These are phyloP conservation scores for Hycleus cichorii DNA, from an alignment of 1,140 invertebrate species.

Conservation along the genomic window DNA sequence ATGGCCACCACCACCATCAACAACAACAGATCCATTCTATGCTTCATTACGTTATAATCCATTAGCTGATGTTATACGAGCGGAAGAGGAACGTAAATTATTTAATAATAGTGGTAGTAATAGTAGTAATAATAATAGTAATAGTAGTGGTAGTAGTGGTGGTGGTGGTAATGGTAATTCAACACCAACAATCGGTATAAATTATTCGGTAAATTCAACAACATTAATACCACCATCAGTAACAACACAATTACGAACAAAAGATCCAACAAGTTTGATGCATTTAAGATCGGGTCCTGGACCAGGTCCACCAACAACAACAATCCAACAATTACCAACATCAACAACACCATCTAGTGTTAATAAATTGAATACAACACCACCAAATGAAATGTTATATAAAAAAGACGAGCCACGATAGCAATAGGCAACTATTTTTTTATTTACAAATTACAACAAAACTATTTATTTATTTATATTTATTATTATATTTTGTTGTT, in stretches of 20 bases:
- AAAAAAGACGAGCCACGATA: constrained; percentile 41
- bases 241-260: constrained; percentile 47
- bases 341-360: constrained; percentile 33
- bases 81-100: constrained; percentile 64
- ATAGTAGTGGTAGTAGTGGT: no score
- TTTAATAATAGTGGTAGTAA: constrained; percentile 55
- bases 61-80: constrained; percentile 62
- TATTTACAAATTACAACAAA: no score
- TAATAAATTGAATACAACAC: constrained; percentile 34
- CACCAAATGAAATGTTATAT: constrained; percentile 36
- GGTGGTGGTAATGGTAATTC: no score
- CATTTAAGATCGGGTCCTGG: constrained; percentile 34
- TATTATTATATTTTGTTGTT: no score
- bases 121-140: constrained; percentile 11
- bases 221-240: constrained; percentile 2
- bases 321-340: constrained; percentile 18
- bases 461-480: no score
- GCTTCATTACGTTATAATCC: constrained; percentile 58
- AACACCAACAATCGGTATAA: no score
- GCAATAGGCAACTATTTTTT: constrained; percentile 14
- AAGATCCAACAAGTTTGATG: constrained; percentile 53
- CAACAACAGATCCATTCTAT: constrained; percentile 45
- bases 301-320: constrained; percentile 24
- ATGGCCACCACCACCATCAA: constrained; percentile 53
- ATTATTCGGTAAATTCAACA: no score